phyloP scores from a whole-genome alignment of 2,113 vertebrate species.

The Nettapus auritus region DNA sequence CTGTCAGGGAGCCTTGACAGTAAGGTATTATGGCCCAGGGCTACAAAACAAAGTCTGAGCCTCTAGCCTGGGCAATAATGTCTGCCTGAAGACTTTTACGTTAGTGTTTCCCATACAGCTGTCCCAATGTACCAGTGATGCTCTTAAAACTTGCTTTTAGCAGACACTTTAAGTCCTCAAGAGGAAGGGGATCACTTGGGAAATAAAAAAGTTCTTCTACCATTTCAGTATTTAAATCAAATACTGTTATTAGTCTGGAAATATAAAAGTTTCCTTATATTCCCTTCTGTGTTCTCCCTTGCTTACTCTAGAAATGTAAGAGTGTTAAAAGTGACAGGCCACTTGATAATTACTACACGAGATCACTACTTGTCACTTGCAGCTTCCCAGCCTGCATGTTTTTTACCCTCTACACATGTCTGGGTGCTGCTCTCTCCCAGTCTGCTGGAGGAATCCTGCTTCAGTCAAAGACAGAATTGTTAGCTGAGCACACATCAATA shows the following conservation, averaged over 20 bases:
- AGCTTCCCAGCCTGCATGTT: background rate
- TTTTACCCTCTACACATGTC: background rate
- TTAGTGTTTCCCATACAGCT: background rate
- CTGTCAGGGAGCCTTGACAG: background rate
- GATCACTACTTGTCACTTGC: background rate
- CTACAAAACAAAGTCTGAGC: background rate
- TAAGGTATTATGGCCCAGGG: background rate
- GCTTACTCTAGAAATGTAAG: background rate
- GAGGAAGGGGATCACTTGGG: background rate
- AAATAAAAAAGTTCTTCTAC: background rate
- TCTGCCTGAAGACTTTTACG: background rate
- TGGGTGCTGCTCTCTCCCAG: rapidly evolving
- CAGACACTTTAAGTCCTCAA: background rate
- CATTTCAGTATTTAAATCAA: background rate
- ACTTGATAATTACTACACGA: background rate
- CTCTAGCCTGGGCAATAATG: background rate
- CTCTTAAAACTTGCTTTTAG: background rate
- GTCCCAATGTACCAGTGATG: background rate
- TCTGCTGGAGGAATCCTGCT: background rate
- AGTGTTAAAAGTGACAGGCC: background rate
- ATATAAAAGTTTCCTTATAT: background rate
- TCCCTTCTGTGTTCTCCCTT: background rate
- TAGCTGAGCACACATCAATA: background rate
- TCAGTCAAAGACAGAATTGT: background rate
- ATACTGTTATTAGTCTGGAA: background rate